Conservation (phyloP, 2,888 invertebrate genomes). For the Caenorhabditis zanzibari region DNA sequence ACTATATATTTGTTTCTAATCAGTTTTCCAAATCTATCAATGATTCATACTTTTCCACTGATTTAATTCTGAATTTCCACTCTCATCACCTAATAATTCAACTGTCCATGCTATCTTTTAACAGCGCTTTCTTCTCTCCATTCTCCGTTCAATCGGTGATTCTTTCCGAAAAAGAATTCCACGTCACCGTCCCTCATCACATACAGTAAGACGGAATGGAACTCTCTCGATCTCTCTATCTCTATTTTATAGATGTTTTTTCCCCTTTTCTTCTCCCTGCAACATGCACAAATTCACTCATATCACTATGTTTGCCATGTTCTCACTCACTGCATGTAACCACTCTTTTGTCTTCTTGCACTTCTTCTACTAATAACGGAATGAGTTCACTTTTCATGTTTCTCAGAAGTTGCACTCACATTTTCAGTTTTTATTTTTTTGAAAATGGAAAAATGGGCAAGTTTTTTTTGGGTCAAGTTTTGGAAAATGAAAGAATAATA, state of each 20-base stretch:
- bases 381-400: background rate
- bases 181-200: slow-evolving; percentile 24
- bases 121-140: slow-evolving; percentile 58
- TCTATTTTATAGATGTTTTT: background rate
- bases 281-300: slow-evolving; percentile 6
- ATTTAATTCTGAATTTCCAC: slow-evolving; percentile 4
- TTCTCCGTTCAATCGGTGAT: slow-evolving; percentile 27
- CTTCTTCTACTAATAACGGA: background rate
- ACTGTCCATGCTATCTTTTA: slow-evolving; percentile 35
- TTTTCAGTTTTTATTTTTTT: too few species aligned
- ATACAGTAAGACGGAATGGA: slow-evolving; percentile 51
- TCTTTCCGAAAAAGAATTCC: slow-evolving; percentile 30
- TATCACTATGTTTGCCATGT: background rate
- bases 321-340: background rate
- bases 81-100: background rate
- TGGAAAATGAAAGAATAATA: too few species aligned
- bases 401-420: too few species aligned
- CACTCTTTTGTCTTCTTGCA: background rate
- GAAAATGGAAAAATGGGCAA: too few species aligned
- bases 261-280: background rate
- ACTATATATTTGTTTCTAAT: slow-evolving; percentile 15
- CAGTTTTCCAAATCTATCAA: slow-evolving; percentile 4
- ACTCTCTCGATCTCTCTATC: slow-evolving; percentile 5
- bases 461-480: too few species aligned
- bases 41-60: slow-evolving; percentile 15